Conservation (phyloP, 2,888 invertebrate genomes). For the Polydrusus cervinus region DNA sequence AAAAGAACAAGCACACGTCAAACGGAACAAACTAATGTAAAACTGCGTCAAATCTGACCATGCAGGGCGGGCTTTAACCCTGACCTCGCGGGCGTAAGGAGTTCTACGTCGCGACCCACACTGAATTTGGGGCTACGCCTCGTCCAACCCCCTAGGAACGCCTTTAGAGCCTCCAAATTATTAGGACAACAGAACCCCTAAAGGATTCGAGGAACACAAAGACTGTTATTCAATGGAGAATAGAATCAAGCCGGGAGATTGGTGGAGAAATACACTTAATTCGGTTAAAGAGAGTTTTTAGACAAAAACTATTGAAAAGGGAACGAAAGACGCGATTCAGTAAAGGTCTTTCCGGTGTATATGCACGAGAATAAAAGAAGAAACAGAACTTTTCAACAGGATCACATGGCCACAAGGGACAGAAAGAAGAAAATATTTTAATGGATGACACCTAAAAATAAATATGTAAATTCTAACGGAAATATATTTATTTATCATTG, state of each 20-base stretch:
- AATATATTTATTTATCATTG: no score
- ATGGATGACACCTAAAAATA: no score
- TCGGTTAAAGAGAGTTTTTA: background rate
- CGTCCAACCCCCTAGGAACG: conserved; percentile 55
- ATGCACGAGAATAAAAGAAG: background rate
- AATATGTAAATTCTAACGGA: no score
- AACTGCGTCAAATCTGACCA: background rate
- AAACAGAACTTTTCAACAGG: background rate
- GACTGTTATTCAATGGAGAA: background rate
- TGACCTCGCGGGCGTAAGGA: conserved; percentile 49
- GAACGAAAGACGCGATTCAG: background rate
- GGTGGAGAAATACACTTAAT: background rate
- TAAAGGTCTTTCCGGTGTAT: no score
- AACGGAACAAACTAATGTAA: no score
- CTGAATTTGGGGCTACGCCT: conserved; percentile 53
- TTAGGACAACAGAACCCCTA: conserved; percentile 45
- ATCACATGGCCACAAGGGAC: background rate
- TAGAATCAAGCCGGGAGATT: background rate
- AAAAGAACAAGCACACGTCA: no score
- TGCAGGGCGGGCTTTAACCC: conserved; percentile 42
- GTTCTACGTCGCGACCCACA: conserved; percentile 48
- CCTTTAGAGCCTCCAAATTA: conserved; percentile 53
- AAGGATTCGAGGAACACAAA: background rate
- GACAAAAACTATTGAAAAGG: background rate
- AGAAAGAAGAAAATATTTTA: no score